These are phyloP conservation scores for Stegodyphus mimosarum DNA, from an alignment of 1,140 invertebrate species.

Conservation along the genomic window DNA sequence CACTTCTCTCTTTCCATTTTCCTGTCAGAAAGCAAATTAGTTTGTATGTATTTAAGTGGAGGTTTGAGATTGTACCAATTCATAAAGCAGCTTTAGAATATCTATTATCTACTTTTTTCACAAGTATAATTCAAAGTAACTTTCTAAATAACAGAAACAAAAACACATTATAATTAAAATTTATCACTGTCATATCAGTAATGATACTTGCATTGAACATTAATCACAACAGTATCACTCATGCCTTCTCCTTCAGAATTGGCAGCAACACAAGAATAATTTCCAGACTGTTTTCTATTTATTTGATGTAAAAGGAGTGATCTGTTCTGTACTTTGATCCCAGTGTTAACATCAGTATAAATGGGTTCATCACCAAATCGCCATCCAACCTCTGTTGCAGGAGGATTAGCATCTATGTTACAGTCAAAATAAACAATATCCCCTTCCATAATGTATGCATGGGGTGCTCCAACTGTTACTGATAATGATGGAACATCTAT, in stretches of 20 bases:
- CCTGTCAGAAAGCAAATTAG: too few relatives aligned
- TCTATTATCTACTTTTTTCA: too few relatives aligned
- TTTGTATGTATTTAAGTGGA: too few relatives aligned
- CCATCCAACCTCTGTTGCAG: constrained; percentile 82
- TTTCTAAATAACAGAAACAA: too few relatives aligned
- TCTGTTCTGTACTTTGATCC: constrained; percentile 84
- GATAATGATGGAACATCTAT: constrained; percentile 86
- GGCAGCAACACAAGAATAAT: constrained; percentile 87
- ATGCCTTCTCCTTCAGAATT: constrained; percentile 90
- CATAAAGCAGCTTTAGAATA: too few relatives aligned
- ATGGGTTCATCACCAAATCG: constrained; percentile 76
- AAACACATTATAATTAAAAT: too few relatives aligned
- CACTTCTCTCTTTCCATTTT: too few relatives aligned
- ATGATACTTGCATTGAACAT: constrained; percentile 75
- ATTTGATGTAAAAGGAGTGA: constrained; percentile 69
- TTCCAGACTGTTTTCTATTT: constrained; percentile 64
- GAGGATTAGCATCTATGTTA: constrained; percentile 87
- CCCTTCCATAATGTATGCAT: constrained; percentile 79
- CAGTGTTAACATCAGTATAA: constrained; percentile 69
- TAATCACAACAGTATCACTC: constrained; percentile 82
- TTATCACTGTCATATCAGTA: too few relatives aligned
- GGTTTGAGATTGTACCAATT: too few relatives aligned
- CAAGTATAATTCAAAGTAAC: too few relatives aligned
- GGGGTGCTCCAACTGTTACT: constrained; percentile 82
- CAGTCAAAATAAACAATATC: constrained; percentile 92